Percentiles rank a stretch among this genome's conserved stretches.
Evolutionary conservation across 2,888 invertebrate species (phyloP).

Genomic region (Pedicia rivosa): DNA sequence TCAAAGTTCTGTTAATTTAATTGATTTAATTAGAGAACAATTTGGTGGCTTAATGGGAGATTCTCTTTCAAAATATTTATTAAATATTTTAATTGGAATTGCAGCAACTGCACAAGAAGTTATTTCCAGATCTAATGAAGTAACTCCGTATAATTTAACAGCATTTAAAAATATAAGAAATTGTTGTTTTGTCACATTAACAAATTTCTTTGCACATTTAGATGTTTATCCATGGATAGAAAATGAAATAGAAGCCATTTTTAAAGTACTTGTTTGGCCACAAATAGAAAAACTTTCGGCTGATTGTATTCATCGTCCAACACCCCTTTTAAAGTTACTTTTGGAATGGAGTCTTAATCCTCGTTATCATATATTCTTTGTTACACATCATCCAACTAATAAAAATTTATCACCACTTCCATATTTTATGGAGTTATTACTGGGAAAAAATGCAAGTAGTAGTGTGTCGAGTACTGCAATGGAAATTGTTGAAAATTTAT

Average conservation of each 20-base stretch:
- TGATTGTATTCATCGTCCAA: conserved; percentile 73
- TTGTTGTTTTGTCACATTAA: conserved; percentile 41
- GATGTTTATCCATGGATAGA: conserved; percentile 56
- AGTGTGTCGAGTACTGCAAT: conserved; percentile 50
- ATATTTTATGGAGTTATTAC: conserved; percentile 52
- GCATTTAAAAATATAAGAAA: conserved; percentile 49
- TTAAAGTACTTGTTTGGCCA: conserved; percentile 68
- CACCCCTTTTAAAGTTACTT: conserved; percentile 64
- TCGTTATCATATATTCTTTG: conserved; percentile 55
- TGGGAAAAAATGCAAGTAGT: conserved; percentile 46
- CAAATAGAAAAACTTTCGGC: conserved; percentile 53
- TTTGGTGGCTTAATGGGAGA: conserved; percentile 63
- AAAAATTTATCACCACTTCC: conserved; percentile 40
- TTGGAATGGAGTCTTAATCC: conserved; percentile 66
- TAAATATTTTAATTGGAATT: conserved; percentile 56
- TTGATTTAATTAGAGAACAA: conserved; percentile 61
- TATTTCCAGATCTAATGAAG: conserved; percentile 35
- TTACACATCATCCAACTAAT: conserved; percentile 37
- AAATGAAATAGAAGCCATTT: conserved; percentile 56
- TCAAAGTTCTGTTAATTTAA: conserved; percentile 56
- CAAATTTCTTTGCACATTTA: conserved; percentile 65
- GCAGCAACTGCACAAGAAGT: conserved; percentile 48
- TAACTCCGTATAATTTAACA: conserved; percentile 35
- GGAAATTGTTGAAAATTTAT: conserved; percentile 56
- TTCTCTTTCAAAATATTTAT: conserved; percentile 45